These are phyloP conservation scores for Agelas oroides DNA, from an alignment of 37 sponge, comb jelly and placozoan species.

Conservation along the genomic window DNA sequence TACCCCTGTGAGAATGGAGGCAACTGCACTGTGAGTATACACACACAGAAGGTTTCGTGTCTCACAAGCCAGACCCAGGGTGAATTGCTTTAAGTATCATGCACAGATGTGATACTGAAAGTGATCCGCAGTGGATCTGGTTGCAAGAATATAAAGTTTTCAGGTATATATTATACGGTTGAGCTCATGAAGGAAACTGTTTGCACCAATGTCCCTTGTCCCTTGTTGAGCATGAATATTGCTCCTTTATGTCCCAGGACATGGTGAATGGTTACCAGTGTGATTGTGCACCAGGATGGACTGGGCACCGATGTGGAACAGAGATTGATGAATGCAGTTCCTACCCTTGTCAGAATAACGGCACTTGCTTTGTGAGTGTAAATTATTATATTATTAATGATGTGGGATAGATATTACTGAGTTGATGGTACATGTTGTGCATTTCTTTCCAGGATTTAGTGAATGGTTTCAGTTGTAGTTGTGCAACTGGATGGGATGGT, in stretches of 20 bases:
- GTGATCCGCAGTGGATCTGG: too few species aligned
- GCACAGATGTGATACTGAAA: too few species aligned
- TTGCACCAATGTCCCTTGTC: too few species aligned
- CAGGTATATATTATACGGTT: too few species aligned
- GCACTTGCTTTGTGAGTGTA: slow-evolving; percentile 36
- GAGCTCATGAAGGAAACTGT: too few species aligned
- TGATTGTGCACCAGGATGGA: slow-evolving; percentile 35
- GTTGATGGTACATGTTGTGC: not conserved
- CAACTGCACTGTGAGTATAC: not conserved
- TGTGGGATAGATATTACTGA: not conserved
- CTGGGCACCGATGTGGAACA: slow-evolving; percentile 10
- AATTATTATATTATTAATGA: not conserved
- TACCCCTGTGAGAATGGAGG: slow-evolving; percentile 1
- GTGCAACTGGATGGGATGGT: slow-evolving; percentile 43
- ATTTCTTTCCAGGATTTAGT: slow-evolving; percentile 2
- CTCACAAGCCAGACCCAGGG: too few species aligned
- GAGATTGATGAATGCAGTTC: slow-evolving; percentile 33
- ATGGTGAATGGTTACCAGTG: slow-evolving; percentile 4
- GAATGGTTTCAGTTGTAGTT: slow-evolving; percentile 27
- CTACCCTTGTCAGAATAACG: slow-evolving; percentile 19
- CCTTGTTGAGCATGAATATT: too few species aligned
- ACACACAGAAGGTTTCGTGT: too few species aligned
- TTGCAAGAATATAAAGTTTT: too few species aligned
- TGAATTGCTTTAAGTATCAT: too few species aligned
- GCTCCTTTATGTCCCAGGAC: not conserved